phyloP scores from a whole-genome alignment of 1,140 invertebrate species.

The Drosophila athabasca region DNA sequence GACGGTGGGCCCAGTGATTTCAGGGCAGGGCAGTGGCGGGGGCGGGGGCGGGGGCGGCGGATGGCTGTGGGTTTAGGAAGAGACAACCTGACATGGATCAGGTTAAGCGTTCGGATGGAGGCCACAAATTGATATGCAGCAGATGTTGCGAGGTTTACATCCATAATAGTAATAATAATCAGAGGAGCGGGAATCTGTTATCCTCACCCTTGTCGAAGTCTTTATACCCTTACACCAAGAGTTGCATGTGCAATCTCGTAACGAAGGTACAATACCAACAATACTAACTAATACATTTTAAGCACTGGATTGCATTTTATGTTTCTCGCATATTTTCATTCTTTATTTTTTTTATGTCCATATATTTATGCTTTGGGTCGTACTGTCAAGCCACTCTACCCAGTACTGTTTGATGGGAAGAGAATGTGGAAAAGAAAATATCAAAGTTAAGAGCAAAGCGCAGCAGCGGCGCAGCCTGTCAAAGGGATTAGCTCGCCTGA shows the following conservation, averaged over 20 bases:
- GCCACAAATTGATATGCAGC: conserved; percentile 77
- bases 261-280: too few species aligned
- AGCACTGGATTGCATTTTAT: too few species aligned
- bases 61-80: conserved; percentile 9
- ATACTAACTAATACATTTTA: too few species aligned
- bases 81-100: conserved; percentile 54
- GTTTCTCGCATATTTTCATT: too few species aligned
- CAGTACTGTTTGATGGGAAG: neutral
- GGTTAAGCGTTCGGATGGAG: conserved; percentile 36
- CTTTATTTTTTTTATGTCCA: too few species aligned
- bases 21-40: neutral
- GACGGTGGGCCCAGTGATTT: neutral
- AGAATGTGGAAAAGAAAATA: conserved; percentile 13
- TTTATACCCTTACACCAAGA: conserved; percentile 16
- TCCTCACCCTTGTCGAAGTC: neutral
- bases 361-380: too few species aligned
- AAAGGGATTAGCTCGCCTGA: conserved; percentile 70
- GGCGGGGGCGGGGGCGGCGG: neutral
- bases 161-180: conserved; percentile 61
- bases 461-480: conserved; percentile 37
- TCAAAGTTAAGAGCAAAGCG: conserved; percentile 18
- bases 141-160: conserved; percentile 69
- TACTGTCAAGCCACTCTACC: neutral
- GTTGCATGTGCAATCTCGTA: too few species aligned
- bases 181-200: neutral